Conservation (phyloP, 2,113 vertebrate genomes). For the Oryzias javanicus region DNA sequence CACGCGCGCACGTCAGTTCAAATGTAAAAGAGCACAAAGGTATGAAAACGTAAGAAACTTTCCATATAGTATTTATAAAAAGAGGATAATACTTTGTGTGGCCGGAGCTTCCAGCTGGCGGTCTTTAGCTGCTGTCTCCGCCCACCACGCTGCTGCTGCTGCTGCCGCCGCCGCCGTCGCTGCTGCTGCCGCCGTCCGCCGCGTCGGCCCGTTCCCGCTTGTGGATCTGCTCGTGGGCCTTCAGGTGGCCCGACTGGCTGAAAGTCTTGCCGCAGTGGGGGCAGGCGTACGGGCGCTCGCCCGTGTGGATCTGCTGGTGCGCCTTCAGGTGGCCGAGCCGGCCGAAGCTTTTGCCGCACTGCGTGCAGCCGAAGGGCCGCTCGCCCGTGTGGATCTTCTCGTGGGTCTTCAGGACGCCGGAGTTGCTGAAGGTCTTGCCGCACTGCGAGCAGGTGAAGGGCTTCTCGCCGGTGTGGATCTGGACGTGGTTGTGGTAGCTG, state of each 20-base stretch:
- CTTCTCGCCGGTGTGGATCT: slow-evolving; percentile 74
- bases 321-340: slow-evolving; percentile 81
- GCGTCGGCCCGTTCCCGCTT: slow-evolving; percentile 70
- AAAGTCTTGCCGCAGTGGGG: slow-evolving; percentile 75
- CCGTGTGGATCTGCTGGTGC: slow-evolving; percentile 82
- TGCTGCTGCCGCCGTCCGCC: slow-evolving; percentile 50
- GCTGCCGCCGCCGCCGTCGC: slow-evolving; percentile 49
- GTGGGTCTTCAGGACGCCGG: slow-evolving; percentile 77
- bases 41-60: slow-evolving; percentile 70
- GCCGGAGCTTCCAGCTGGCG: slow-evolving; percentile 54
- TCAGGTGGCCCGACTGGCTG: slow-evolving; percentile 81
- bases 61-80: slow-evolving; percentile 71
- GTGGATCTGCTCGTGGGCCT: slow-evolving; percentile 81
- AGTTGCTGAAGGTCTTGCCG: slow-evolving; percentile 80
- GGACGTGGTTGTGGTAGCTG: slow-evolving; percentile 78
- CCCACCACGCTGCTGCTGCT: no score
- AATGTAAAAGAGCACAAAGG: slow-evolving; percentile 66
- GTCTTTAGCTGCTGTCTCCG: slow-evolving; percentile 69
- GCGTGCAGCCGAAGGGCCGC: slow-evolving; percentile 78
- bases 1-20: slow-evolving; percentile 51
- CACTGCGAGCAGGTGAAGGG: slow-evolving; percentile 76
- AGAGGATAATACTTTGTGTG: slow-evolving; percentile 74
- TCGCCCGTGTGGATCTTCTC: slow-evolving; percentile 81
- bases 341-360: slow-evolving; percentile 81
- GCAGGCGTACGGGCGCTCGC: slow-evolving; percentile 76